Evolutionary conservation across 2,888 invertebrate genomes (phyloP).

Genomic region (Ichneumon xanthorius): DNA sequence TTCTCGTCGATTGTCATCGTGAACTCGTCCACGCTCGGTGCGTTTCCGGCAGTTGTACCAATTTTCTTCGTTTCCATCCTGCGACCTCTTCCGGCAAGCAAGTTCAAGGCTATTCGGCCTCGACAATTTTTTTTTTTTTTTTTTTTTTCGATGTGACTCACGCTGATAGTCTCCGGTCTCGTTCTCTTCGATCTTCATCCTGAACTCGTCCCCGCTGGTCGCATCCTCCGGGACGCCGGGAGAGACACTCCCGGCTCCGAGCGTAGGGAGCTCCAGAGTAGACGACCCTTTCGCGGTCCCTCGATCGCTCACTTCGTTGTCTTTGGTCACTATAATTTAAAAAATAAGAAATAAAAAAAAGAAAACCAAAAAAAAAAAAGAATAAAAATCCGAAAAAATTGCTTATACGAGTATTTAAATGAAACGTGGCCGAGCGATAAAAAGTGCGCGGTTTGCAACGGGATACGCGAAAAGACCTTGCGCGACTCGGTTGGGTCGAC

Average conservation of each 20-base stretch:
- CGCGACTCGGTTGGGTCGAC: constrained; percentile 49
- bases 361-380: neutral
- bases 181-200: constrained; percentile 77
- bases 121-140: neutral
- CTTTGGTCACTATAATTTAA: neutral
- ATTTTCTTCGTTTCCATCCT: neutral
- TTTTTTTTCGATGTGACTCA: constrained; percentile 69
- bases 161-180: constrained; percentile 71
- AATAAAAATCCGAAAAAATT: neutral
- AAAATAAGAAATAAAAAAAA: neutral
- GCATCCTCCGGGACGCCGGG: constrained; percentile 58
- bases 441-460: neutral
- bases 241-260: constrained; percentile 23
- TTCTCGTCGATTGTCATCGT: neutral
- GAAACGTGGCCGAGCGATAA: neutral
- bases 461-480: constrained; percentile 6
- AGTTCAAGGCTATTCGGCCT: neutral
- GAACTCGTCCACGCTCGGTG: no score
- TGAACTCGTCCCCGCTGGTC: constrained; percentile 62
- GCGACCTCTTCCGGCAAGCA: neutral
- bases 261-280: constrained; percentile 50
- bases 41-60: neutral
- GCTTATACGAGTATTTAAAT: no score
- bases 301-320: constrained; percentile 15
- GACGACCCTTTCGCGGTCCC: neutral